Evolutionary conservation across 2,113 vertebrate species (phyloP).

Genomic region (Orycteropus afer): DNA sequence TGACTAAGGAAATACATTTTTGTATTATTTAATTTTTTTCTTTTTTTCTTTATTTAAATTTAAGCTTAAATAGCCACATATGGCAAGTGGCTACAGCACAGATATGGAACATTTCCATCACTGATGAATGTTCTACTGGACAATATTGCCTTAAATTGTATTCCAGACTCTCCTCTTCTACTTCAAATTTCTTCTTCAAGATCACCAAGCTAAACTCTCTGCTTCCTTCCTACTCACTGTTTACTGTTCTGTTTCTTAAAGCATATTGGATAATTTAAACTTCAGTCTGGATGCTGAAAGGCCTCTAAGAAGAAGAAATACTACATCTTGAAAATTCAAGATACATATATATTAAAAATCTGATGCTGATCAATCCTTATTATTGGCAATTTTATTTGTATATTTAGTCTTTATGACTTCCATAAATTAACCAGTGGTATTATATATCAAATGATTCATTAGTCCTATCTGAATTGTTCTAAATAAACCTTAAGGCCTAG

Average conservation of each 20-base stretch:
- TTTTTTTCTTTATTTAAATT: conserved; percentile 39
- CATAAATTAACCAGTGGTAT: neutral
- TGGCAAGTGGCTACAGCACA: neutral
- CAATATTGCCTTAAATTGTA: neutral
- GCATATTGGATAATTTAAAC: neutral
- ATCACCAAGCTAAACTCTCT: neutral
- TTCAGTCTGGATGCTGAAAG: neutral
- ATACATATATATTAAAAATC: conserved; percentile 10
- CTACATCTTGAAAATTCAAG: neutral
- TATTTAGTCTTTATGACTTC: conserved; percentile 24
- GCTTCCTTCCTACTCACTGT: too few species aligned
- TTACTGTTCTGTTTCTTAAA: conserved; percentile 23
- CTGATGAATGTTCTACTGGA: neutral
- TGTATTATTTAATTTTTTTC: too few species aligned
- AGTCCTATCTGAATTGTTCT: conserved; percentile 32
- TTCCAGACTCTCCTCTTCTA: neutral
- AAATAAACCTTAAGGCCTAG: neutral
- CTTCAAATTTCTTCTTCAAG: neutral
- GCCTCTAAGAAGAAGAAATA: neutral
- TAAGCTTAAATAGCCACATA: neutral
- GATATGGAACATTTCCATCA: neutral
- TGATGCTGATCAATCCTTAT: neutral
- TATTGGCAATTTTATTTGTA: neutral
- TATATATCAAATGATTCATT: neutral
- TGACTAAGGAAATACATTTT: neutral